phyloP scores from a whole-genome alignment of 2,113 vertebrate species.

The Pygathrix nemaeus region DNA sequence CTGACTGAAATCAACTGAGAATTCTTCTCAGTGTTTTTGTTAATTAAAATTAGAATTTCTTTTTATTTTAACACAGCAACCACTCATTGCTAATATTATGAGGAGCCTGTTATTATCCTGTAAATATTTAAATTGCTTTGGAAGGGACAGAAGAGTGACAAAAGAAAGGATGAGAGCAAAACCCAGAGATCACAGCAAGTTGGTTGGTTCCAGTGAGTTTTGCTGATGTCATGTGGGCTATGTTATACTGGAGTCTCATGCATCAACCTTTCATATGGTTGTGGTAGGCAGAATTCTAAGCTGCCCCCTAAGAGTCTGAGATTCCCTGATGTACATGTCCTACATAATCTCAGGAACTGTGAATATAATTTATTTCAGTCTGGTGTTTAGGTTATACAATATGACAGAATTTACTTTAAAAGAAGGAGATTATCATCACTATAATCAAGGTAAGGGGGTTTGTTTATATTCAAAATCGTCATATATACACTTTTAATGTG shows the following conservation, averaged over 20 bases:
- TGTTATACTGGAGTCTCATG: no score
- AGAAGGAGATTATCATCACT: background rate
- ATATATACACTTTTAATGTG: background rate
- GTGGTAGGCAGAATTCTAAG: background rate
- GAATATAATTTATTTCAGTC: background rate
- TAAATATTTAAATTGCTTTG: background rate
- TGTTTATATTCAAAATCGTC: background rate
- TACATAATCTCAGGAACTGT: background rate
- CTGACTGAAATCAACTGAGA: slow-evolving; percentile 30
- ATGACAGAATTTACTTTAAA: background rate
- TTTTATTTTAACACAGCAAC: background rate
- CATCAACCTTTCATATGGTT: background rate
- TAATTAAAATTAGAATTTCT: slow-evolving; percentile 26
- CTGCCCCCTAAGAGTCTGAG: no score
- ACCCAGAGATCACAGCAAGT: background rate
- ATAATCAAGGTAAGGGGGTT: background rate
- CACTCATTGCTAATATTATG: background rate
- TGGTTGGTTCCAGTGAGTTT: background rate
- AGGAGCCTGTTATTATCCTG: background rate
- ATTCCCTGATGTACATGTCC: fast-evolving
- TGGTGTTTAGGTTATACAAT: background rate
- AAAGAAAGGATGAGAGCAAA: background rate
- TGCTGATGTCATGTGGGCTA: background rate
- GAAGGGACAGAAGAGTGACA: background rate
- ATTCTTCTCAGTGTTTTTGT: slow-evolving; percentile 24